Evolutionary conservation across 1,140 invertebrate species (phyloP).

Genomic region (Habropoda laboriosa): DNA sequence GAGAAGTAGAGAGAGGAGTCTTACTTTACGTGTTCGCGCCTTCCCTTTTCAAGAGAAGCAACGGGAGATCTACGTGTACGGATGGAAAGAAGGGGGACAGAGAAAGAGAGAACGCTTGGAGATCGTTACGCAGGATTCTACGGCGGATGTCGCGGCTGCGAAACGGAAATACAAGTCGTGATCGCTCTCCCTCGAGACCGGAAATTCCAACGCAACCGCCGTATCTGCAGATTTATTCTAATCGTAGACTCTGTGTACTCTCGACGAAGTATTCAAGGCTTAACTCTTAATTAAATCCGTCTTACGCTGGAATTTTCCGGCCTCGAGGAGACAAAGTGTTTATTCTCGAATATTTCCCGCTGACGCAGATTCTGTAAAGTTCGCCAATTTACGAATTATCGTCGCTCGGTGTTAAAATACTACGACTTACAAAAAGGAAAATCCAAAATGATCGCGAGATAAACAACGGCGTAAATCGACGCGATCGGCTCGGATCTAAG

Average conservation of each 20-base stretch:
- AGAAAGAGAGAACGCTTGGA: neutral
- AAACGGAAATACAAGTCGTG: too few relatives aligned
- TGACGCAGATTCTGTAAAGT: too few relatives aligned
- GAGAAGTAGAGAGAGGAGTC: neutral
- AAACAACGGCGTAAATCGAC: conserved; percentile 42
- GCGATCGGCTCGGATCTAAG: conserved; percentile 42
- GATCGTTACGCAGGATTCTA: neutral
- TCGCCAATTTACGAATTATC: neutral
- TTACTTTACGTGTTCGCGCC: too few relatives aligned
- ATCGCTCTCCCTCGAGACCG: neutral
- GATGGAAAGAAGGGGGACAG: neutral
- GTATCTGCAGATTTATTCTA: neutral
- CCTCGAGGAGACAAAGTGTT: neutral
- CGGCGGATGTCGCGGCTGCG: neutral
- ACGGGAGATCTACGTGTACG: too few relatives aligned
- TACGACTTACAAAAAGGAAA: conserved; percentile 29
- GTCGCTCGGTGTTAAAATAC: neutral
- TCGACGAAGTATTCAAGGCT: neutral
- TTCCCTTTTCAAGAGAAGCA: too few relatives aligned
- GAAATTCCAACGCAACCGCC: neutral
- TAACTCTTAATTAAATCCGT: neutral
- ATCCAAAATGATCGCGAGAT: neutral
- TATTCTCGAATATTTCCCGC: neutral
- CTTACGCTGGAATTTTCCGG: neutral
- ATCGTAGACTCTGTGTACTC: neutral